Percentiles rank a stretch among this genome's conserved stretches.
phyloP scores from a whole-genome alignment of 92 coral and sea anemone species.

The Zoanthus solanderi region DNA sequence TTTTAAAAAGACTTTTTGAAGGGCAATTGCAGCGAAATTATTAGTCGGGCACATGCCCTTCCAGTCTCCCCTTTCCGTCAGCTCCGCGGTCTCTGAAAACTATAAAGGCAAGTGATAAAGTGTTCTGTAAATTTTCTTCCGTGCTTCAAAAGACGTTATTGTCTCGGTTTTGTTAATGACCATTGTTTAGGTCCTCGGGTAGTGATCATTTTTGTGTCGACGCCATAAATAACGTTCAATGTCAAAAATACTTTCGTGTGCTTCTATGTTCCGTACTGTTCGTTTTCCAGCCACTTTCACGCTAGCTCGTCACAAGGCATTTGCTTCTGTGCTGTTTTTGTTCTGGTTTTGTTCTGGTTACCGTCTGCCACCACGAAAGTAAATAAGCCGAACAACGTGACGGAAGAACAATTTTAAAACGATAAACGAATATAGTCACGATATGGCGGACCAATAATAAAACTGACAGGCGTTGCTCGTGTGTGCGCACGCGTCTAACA shows the following conservation, averaged over 20 bases:
- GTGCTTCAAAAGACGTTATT: no score
- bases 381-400: background rate
- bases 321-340: background rate
- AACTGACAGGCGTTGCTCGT: background rate
- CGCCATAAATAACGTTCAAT: no score
- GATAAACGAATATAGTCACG: background rate
- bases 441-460: background rate
- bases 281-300: background rate
- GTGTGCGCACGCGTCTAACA: background rate
- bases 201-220: background rate
- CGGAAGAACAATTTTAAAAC: background rate
- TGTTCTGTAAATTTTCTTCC: no score
- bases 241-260: background rate
- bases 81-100: no score
- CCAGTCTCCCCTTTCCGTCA: no score
- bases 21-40: no score
- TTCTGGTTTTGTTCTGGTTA: no score
- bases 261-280: background rate
- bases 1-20: no score
- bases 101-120: no score
- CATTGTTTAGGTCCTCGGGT: background rate
- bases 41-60: no score
- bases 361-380: background rate
- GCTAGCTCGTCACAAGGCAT: background rate
- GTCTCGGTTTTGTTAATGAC: background rate